Evolutionary conservation across 2,888 invertebrate species (phyloP), one percentile per base, ranked within the genome.

Genomic region (Pristionchus exspectatus): DNA sequence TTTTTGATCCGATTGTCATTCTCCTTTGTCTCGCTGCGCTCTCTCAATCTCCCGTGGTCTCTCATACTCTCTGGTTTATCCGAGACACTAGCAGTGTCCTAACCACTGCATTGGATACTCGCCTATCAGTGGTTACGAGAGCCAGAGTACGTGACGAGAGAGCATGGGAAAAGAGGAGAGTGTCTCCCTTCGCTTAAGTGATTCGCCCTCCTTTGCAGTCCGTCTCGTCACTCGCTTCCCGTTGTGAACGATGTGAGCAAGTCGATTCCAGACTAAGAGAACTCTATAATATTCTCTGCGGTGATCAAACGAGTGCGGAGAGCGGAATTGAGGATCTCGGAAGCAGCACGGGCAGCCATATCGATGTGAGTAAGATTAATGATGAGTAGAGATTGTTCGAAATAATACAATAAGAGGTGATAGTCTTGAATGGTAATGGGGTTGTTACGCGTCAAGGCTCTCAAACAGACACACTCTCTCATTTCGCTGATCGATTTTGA

Each of bases 301-400:
- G 90, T 54, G 91, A 90, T 56, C 89, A 90, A 77, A 69, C 90
- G 50, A 66, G 88, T 21, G 88, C 88, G 16, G 91, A 91, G 87
- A 91, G 91, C 56, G 91, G 91, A 30, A 91, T 91, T 14, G 91
- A 91, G 63, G 91, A 91, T 81, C 44, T 91, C 18, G 90, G 91
- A 54, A 88, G 90, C 87, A 90, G 91, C 90, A 74, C 90, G 84
- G 88, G 92, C 87, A 90, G 92, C 90, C 90, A 88, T 88, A 72
- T 89, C 90, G 87, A 91, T 91, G 89, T 91, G 90, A 90, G 91
- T 91, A 16, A 44, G 24, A 14, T 2, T 33, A 14, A 3, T 38
- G 10, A 77, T 38, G 77, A 7, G n/a, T 30, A 16, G 44, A 44
- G 3, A 44, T 9, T 9, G 44, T n/a, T n/a, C n/a, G n/a, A n/a